Evolutionary conservation across 64 coral and sea anemone genomes (phyloP), one percentile per base, ranked within the genome.

Genomic region (Astreopora myriophthalma): DNA sequence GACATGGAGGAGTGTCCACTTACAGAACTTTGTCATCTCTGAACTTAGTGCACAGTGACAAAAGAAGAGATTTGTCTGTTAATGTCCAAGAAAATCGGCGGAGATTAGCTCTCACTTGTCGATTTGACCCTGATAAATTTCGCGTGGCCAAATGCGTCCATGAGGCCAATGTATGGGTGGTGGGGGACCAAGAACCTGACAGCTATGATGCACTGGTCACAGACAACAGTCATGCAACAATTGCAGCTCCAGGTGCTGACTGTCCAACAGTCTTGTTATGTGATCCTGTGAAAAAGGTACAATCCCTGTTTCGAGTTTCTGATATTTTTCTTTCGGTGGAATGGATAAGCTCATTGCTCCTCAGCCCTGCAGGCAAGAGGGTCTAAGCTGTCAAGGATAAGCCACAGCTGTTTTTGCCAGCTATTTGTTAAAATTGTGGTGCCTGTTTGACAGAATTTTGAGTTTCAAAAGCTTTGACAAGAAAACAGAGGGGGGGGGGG

Each of bases 131-230:
- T 10, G 86, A 94, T 7, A 69, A 42, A 34, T 94, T 98, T 39
- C 34, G 61, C 16, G 29, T 94, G 66, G 95, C 88, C 23, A 94
- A 94, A 32, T 49, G 88, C 44, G 38, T 83, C 0, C 95, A 98
- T 77, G 95, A 92, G 25, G 42, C 62, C 29, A 72, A 85, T 39
- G 92, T 98, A 27, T 94, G 92, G 92, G 92, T 98, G 19, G 61
- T 94, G 13, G 95, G 95, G 20, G 92, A 98, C 68, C 80, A 73
- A 34, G 83, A 94, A 73, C 95, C 83, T 10, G 71, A 94, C 34
- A 88, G 88, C 38, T 98, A 98, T 76, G 95, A 98, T 94, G 95
- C 52, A 22, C 58, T 98, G 69, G 84, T 98, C n/a, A 91, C 92
- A 58, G 68, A 94, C 51, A 79, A 83, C 72, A 34, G 19, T 55